Evolutionary conservation across 1,140 invertebrate species (phyloP), one percentile per base, ranked within the genome.

Genomic region (Cephus cinctus): DNA sequence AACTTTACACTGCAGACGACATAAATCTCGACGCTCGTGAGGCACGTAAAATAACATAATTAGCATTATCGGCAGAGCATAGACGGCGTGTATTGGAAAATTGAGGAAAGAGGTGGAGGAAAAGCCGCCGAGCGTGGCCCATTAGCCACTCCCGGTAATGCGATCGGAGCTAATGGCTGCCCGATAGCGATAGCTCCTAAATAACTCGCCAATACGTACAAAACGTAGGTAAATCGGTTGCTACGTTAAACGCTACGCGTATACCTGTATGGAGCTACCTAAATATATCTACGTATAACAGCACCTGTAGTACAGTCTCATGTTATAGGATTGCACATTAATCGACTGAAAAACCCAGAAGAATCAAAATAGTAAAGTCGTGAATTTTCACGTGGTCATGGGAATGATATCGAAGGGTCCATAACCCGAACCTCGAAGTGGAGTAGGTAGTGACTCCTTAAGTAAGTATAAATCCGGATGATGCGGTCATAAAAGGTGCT

Each of bases 401-500:
- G 12, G 31, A 34, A 34, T 11, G 5, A 34, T 34, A 34, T 12
- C 31, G 31, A 46, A 38, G 19, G 22, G 32, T 38, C 53, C 42
- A 55, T 51, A 57, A 56, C 46, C 47, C 42, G 43, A 34, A 35
- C 25, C 53, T 32, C 35, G 45, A 52, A 35, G 49, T 43, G 47
- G 42, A 43, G 51, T n/a, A n/a, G 30, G 57, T 65, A 61, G 61
- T 58, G 61, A 57, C 63, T 66, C 59, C 51, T 60, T 68, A 68
- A 65, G 64, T 65, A 67, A 65, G 62, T 65, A 67, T 63, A 68
- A 69, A 68, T 66, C 65, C 60, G 63, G 54, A 57, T 67, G 62
- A 68, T 66, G 58, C 52, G 54, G 52, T 67, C 63, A 60, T 69
- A 69, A 69, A 69, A 59, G 55, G 50, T n/a, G n/a, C n/a, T n/a